Conservation (phyloP, 2,113 vertebrate genomes). For the Elephantulus edwardii region DNA sequence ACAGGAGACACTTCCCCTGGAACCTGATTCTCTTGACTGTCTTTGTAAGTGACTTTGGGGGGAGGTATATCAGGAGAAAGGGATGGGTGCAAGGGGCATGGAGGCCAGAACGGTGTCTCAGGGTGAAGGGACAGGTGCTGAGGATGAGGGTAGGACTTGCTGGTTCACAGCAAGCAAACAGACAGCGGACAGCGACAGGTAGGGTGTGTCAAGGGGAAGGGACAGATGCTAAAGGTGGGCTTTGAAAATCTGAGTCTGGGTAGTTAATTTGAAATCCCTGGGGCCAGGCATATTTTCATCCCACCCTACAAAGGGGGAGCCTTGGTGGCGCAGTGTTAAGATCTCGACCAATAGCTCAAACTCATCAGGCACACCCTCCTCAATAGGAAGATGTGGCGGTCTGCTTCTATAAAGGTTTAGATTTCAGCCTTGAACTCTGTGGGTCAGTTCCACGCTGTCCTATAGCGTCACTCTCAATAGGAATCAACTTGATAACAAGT, state of each 20-base stretch:
- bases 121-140: no score
- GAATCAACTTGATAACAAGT: neutral
- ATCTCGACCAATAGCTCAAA: neutral
- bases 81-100: no score
- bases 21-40: conserved; percentile 93
- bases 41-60: conserved; percentile 89
- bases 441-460: neutral
- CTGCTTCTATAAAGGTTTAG: neutral
- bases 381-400: neutral
- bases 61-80: no score
- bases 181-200: no score
- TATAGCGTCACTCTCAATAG: neutral
- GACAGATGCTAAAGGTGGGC: neutral
- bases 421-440: no score
- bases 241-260: neutral
- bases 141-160: no score
- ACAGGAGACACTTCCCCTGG: conserved; percentile 95
- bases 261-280: neutral
- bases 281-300: neutral
- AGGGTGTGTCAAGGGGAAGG: neutral
- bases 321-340: neutral
- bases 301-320: neutral
- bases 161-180: no score
- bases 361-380: neutral
- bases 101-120: no score